A percentile compares a stretch with the other conserved stretches of the same genome.
phyloP scores from a whole-genome alignment of 2,888 invertebrate genomes.

The Drosophila niveifrons region DNA sequence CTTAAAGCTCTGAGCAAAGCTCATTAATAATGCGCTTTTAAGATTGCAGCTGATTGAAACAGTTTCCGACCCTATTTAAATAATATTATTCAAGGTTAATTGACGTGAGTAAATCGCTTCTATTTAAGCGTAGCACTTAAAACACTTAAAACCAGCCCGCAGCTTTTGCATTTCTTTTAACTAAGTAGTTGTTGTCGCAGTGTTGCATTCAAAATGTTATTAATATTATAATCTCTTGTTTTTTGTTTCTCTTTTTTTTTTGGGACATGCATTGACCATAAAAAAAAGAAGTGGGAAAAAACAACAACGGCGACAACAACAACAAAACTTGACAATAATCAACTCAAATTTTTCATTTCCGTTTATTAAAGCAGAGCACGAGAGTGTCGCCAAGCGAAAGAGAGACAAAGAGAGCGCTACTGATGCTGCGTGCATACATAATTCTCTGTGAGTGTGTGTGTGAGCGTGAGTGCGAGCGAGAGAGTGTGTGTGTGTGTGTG shows the following conservation, averaged over 20 bases:
- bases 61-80: neutral
- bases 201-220: conserved; percentile 41
- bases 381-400: conserved; percentile 10
- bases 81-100: conserved; percentile 60
- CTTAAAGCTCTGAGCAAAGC: neutral
- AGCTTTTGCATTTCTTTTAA: conserved; percentile 41
- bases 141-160: conserved; percentile 57
- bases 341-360: conserved; percentile 81
- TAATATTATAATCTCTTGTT: conserved; percentile 38
- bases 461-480: conserved; percentile 7
- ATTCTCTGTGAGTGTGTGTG: conserved; percentile 7
- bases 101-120: conserved; percentile 65
- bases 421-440: conserved; percentile 37
- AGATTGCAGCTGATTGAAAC: neutral
- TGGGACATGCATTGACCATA: conserved; percentile 34
- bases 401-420: conserved; percentile 6
- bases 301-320: conserved; percentile 46
- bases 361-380: conserved; percentile 69
- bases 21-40: neutral
- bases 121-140: conserved; percentile 27
- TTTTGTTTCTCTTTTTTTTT: conserved; percentile 24
- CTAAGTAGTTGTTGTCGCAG: conserved; percentile 43
- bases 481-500: conserved; percentile 5
- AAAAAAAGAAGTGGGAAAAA: conserved; percentile 35
- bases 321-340: conserved; percentile 77